A percentile compares a stretch with the other conserved stretches of the same genome.
phyloP scores from a whole-genome alignment of 2,888 invertebrate species.

The Lumbricus terrestris region DNA sequence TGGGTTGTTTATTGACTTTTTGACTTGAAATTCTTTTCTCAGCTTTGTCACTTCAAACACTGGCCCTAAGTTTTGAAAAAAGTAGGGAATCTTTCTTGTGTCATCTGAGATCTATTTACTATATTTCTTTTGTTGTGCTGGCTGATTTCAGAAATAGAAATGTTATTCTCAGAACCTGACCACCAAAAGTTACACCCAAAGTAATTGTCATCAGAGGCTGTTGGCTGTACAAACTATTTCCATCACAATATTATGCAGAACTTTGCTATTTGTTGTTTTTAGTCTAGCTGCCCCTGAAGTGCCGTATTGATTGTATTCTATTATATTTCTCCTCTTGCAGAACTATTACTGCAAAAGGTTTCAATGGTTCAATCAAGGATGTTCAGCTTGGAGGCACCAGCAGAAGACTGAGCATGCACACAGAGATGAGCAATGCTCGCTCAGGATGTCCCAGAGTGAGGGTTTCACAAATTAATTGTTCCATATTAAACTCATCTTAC shows the following conservation, averaged over 20 bases:
- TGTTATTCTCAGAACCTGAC: neutral
- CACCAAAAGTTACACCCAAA: neutral
- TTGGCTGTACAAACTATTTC: neutral
- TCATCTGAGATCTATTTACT: neutral
- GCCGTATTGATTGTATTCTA: neutral
- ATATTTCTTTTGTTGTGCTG: neutral
- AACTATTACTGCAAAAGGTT: neutral
- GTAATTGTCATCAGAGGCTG: neutral
- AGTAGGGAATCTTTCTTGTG: no score
- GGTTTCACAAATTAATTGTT: neutral
- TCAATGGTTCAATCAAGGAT: neutral
- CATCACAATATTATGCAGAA: neutral
- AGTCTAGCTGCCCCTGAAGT: neutral
- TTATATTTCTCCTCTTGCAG: neutral
- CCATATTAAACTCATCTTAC: neutral
- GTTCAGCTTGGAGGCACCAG: constrained; percentile 3
- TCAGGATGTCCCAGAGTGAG: neutral
- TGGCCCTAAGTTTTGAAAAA: no score
- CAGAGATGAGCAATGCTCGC: neutral
- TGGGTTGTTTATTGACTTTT: no score
- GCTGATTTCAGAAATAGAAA: no score
- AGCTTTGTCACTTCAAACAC: no score
- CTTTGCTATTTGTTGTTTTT: neutral
- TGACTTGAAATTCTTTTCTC: no score
- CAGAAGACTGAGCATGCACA: neutral